Base-by-base conservation (phyloP, 2,113 vertebrate species). In the Eptesicus fuscus region DNA sequence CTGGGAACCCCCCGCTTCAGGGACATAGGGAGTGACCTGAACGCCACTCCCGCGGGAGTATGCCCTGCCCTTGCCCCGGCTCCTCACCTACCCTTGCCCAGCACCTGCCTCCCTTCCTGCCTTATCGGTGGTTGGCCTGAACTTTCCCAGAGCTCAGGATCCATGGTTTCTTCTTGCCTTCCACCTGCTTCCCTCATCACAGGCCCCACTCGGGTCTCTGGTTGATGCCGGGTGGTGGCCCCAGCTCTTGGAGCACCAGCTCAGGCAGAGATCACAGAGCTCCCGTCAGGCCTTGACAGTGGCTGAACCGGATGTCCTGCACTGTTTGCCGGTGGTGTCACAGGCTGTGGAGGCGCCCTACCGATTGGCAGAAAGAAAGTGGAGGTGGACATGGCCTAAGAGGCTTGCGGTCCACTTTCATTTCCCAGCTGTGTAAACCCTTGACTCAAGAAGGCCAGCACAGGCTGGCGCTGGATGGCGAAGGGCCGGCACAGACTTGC, bases 351-450 rank as follows among this genome's bases (percentile, higher is more conserved):
- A 76, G 17, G 0, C 0, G 0, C 51, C 90, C 70, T 35, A 9
- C 23, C 3, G 8, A 25, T 90, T 63, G 69, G 59, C 42, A 17
- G 94, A 80, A 84, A 83, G 86, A 49, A 25, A 59, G 73, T 18
- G 65, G 51, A n/a, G 89, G 95, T 83, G 84, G 91, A 42, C 78
- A 61, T 35, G 71, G 83, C 65, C 35, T 18, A 40, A 91, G 95
- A 87, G 88, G 59, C 83, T 61, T 40, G 84, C 71, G 85, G 32
- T 76, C 77, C 10, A 0, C 78, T 83, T 93, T 59, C 8, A 28
- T n/a, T 69, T 83, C 13, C 18, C 76, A 87, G 90, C 83, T 93
- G 94, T 90, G 95, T 93, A 86, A 94, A 91, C 96, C 51, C 88
- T 91, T 40, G 42, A 91, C 67, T 49, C 30, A 1, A 83, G 70